Percentiles rank a stretch among this genome's conserved stretches.
phyloP scores from a whole-genome alignment of 2,113 vertebrate genomes.

The Xenopus borealis region DNA sequence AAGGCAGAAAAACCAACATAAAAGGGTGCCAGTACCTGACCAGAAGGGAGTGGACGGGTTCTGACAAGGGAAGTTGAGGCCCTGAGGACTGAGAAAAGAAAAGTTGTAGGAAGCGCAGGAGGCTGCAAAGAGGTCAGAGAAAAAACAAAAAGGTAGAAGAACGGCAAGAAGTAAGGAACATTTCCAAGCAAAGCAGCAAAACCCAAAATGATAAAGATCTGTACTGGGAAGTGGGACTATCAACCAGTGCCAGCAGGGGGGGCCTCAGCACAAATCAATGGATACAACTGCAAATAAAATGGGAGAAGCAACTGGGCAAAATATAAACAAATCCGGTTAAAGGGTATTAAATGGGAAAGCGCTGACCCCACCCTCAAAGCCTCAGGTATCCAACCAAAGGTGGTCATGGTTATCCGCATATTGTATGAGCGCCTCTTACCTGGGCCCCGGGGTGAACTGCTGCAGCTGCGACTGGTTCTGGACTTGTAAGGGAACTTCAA shows the following conservation, averaged over 20 bases:
- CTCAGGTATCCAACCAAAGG: no score
- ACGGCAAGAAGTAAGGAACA: slow-evolving; percentile 45
- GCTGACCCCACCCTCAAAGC: no score
- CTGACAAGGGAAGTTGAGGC: slow-evolving; percentile 93
- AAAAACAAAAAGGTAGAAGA: slow-evolving; percentile 50
- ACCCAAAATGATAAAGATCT: not conserved
- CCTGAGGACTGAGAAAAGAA: slow-evolving; percentile 99
- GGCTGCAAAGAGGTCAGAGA: slow-evolving; percentile 84
- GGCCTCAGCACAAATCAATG: no score
- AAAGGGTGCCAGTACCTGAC: slow-evolving; percentile 84
- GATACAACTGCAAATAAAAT: no score
- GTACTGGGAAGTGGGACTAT: no score
- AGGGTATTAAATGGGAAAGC: no score
- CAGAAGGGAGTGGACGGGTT: slow-evolving; percentile 93
- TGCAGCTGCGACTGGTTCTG: slow-evolving; percentile 71
- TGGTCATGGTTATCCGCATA: no score
- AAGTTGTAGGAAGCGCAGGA: slow-evolving; percentile 98
- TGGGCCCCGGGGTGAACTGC: slow-evolving; percentile 81
- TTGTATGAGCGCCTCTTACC: slow-evolving; percentile 62
- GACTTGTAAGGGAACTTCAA: slow-evolving; percentile 88
- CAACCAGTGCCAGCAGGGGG: no score
- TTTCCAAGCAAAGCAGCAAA: slow-evolving; percentile 31
- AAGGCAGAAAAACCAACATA: slow-evolving; percentile 13
- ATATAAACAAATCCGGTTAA: no score
- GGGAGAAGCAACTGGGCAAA: no score